These are phyloP conservation scores for Margarornis squamiger DNA, from an alignment of 2,797 vertebrate genomes.

Conservation along the genomic window DNA sequence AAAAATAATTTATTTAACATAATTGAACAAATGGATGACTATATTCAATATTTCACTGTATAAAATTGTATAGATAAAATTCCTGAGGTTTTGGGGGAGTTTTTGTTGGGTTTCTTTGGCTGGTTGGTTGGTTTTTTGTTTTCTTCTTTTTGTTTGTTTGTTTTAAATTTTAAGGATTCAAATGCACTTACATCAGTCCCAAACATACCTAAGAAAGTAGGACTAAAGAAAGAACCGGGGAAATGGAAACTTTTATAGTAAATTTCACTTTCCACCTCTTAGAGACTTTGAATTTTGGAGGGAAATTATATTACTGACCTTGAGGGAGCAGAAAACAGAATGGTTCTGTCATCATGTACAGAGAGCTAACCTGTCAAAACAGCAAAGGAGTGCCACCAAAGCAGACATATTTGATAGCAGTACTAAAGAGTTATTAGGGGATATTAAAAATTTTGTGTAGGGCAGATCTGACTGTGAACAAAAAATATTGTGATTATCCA, in stretches of 20 bases:
- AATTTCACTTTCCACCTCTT: not conserved
- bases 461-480: not conserved
- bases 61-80: not conserved
- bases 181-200: not conserved
- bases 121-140: not conserved
- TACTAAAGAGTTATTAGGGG: not conserved
- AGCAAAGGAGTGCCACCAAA: not conserved
- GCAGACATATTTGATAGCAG: not conserved
- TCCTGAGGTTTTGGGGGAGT: accelerated
- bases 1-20: not conserved
- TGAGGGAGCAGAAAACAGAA: not conserved
- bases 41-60: not conserved
- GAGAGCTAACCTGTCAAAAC: not conserved
- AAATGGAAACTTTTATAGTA: not conserved
- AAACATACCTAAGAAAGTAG: not conserved
- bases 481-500: not conserved
- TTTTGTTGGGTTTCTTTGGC: not conserved
- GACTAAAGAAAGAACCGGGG: not conserved
- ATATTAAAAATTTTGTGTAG: not conserved
- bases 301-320: not conserved
- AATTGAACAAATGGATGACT: not conserved
- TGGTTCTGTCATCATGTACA: not conserved
- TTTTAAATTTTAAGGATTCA: not conserved
- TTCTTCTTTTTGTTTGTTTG: not conserved
- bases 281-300: not conserved